Base-by-base conservation (phyloP, 2,113 vertebrate species). In the Ploceus nigricollis region DNA sequence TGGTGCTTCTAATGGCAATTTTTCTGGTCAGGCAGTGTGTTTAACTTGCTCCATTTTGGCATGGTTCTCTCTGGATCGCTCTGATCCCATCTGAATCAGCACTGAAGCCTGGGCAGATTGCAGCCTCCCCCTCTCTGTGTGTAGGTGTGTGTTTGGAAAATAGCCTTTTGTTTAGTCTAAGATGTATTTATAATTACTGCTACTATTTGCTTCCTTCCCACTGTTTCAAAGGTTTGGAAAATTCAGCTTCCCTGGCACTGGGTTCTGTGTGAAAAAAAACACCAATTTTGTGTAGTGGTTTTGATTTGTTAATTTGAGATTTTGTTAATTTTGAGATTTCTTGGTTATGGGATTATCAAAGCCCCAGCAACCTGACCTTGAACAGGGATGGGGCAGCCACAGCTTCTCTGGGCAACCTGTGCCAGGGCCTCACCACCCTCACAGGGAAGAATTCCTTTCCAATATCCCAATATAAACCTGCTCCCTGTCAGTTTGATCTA, bases 31-130 rank as follows among this genome's bases (percentile, higher is more conserved):
- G 58, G 53, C 33, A 39, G 18, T 0, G 1, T 24, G 23, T 83
- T 76, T 42, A 23, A 10, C 39, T 80, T 10, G 9, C 80, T 53
- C 19, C 0, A 0, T 35, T 69, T 53, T 0, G 1, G n/a, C 6
- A 15, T 2, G 17, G 28, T 45, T 37, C 63, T 57, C n/a, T 31
- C 61, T 1, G 14, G 31, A 20, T 76, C 0, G 2, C n/a, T 57
- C 27, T 61, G 69, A 42, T 82, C 94, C 28, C 28, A 3, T 16
- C 40, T 45, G 76, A n/a, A 27, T 22, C n/a, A 3, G 0, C 9
- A 0, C 23, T 24, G 60, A 24, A 50, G 69, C 30, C 37, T 7
- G 10, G 31, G 65, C 48, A 37, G 31, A 25, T 18, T 12, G 44
- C 61, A 69, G 72, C 66, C 9, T n/a, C 89, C 9, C 7, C 1